phyloP scores from a whole-genome alignment of 2,888 invertebrate genomes.

The Hydriomena furcata region DNA sequence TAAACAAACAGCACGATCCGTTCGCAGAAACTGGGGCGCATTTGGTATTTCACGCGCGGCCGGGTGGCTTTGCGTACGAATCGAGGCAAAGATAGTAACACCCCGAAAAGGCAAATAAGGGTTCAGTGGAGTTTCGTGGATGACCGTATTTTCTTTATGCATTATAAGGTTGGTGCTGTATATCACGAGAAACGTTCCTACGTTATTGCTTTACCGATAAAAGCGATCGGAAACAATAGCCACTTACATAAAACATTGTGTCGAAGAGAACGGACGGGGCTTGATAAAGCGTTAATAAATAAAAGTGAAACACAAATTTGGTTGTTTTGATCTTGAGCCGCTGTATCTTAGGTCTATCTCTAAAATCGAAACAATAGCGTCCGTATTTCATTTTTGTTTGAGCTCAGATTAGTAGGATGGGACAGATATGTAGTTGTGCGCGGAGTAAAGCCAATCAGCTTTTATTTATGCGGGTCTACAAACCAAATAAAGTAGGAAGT shows the following conservation, averaged over 20 bases:
- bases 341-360: conserved; percentile 37
- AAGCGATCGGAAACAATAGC: conserved; percentile 66
- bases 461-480: conserved; percentile 77
- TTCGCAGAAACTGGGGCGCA: conserved; percentile 77
- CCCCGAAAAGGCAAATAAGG: conserved; percentile 78
- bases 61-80: conserved; percentile 74
- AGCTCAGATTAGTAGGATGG: conserved; percentile 32
- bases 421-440: conserved; percentile 55
- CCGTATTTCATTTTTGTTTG: conserved; percentile 28
- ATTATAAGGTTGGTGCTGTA: conserved; percentile 67
- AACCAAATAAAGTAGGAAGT: conserved; percentile 71
- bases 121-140: conserved; percentile 71
- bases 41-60: conserved; percentile 81
- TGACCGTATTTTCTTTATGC: conserved; percentile 75
- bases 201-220: conserved; percentile 66
- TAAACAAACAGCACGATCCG: conserved; percentile 79
- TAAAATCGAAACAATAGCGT: conserved; percentile 18
- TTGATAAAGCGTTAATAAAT: conserved; percentile 48
- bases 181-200: conserved; percentile 66
- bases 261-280: conserved; percentile 45
- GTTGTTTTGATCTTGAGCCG: conserved; percentile 50
- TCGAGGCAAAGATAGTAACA: conserved; percentile 76
- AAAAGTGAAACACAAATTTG: conserved; percentile 36
- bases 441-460: conserved; percentile 51
- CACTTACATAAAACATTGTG: conserved; percentile 62